These are phyloP conservation scores for Tursiops truncatus DNA, from an alignment of 2,113 vertebrate species.

Conservation along the genomic window DNA sequence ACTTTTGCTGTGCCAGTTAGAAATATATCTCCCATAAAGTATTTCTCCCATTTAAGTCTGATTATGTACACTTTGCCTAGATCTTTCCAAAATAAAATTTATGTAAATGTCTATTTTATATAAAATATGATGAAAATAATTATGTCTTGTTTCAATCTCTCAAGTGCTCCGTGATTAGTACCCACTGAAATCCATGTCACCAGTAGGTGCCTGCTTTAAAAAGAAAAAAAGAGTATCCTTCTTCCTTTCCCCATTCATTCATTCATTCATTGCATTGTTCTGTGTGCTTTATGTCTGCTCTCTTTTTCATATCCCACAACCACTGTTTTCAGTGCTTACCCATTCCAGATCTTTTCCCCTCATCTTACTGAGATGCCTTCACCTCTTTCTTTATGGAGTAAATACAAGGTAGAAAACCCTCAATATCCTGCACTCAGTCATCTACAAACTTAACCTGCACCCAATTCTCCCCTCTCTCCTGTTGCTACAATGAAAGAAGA, in stretches of 20 bases:
- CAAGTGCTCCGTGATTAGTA: not conserved
- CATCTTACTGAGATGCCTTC: not conserved
- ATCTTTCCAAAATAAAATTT: slow-evolving; percentile 81
- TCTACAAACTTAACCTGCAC: not conserved
- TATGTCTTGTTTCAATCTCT: slow-evolving; percentile 67
- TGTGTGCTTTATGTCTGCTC: not conserved
- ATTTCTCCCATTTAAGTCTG: slow-evolving; percentile 74
- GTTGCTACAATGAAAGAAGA: not conserved
- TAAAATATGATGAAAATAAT: slow-evolving; percentile 80
- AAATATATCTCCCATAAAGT: slow-evolving; percentile 52
- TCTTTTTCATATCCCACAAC: not conserved
- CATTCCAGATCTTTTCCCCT: not conserved
- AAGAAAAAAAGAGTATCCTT: not conserved
- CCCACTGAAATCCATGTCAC: not conserved
- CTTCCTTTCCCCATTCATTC: not conserved
- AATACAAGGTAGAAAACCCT: not conserved
- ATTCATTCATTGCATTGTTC: not conserved
- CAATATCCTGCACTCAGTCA: not conserved
- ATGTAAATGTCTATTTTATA: slow-evolving; percentile 87
- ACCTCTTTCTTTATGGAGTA: not conserved
- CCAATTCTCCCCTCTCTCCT: not conserved
- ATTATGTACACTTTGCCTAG: slow-evolving; percentile 74
- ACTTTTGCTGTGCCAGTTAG: slow-evolving; percentile 33
- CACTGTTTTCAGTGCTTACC: not conserved
- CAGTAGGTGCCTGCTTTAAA: not conserved